Conservation (phyloP, 2,113 vertebrate genomes). For the Myotis brandtii region DNA sequence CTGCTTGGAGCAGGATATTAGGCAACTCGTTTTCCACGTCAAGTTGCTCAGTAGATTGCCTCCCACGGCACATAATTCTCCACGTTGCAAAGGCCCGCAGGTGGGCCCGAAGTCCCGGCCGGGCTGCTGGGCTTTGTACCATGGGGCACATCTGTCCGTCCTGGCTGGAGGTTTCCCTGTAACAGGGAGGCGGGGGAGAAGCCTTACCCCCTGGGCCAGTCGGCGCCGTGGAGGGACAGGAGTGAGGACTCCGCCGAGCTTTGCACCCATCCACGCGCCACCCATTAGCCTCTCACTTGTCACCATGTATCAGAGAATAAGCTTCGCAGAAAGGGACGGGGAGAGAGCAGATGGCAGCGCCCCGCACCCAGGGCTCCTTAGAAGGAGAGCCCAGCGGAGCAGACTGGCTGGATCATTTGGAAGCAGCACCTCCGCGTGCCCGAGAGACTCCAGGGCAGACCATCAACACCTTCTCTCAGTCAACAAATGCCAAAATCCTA, state of each 20-base stretch:
- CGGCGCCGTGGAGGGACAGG: fast-evolving
- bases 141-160: fast-evolving
- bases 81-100: fast-evolving
- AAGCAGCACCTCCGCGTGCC: background rate
- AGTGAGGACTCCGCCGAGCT: background rate
- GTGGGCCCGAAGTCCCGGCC: background rate
- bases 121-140: background rate
- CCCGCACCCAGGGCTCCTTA: fast-evolving
- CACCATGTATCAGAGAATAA: background rate
- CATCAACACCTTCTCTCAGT: background rate
- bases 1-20: fast-evolving
- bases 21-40: fast-evolving
- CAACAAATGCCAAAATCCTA: background rate
- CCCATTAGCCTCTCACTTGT: fast-evolving
- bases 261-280: fast-evolving
- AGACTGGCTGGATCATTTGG: fast-evolving
- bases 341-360: background rate
- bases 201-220: fast-evolving
- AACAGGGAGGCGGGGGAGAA: fast-evolving
- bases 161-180: background rate
- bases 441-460: too few species aligned
- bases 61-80: fast-evolving
- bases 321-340: background rate
- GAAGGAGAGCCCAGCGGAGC: background rate
- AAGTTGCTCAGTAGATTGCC: background rate